Evolutionary conservation across 2,797 vertebrate genomes (phyloP).

Genomic region (Thaleichthys pacificus): DNA sequence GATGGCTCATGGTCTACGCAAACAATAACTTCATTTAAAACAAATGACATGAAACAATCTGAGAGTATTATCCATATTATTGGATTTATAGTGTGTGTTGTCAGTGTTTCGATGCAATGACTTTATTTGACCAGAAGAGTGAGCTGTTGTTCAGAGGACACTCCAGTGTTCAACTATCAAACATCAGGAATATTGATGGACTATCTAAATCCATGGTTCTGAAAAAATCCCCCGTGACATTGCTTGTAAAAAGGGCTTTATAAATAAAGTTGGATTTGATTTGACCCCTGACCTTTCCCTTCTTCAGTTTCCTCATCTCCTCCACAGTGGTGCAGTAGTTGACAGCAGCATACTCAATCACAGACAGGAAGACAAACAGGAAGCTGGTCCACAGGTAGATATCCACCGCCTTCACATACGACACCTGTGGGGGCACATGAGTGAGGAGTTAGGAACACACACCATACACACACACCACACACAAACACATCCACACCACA

Average conservation of each 20-base stretch:
- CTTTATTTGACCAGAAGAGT: slow-evolving; percentile 43
- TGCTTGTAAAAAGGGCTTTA: too few species aligned
- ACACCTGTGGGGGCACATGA: slow-evolving; percentile 75
- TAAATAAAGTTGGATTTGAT: too few species aligned
- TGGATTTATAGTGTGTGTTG: background rate
- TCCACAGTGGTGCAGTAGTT: slow-evolving; percentile 90
- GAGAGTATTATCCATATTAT: background rate
- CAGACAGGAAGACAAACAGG: slow-evolving; percentile 89
- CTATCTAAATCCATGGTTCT: background rate
- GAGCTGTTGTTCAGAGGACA: slow-evolving; percentile 1
- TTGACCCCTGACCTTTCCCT: slow-evolving; percentile 76
- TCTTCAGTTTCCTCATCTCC: slow-evolving; percentile 83
- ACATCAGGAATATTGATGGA: too few species aligned
- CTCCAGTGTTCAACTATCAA: too few species aligned
- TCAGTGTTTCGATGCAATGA: background rate
- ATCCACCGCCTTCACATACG: slow-evolving; percentile 90
- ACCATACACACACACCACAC: slow-evolving; percentile 10
- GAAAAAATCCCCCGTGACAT: background rate
- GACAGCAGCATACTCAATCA: slow-evolving; percentile 87
- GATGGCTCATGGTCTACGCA: background rate
- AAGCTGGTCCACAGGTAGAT: slow-evolving; percentile 92
- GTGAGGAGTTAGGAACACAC: background rate
- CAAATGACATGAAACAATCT: background rate
- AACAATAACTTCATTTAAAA: background rate
- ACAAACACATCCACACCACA: slow-evolving; percentile 11